Evolutionary conservation across 2,797 vertebrate genomes (phyloP), one percentile per base, ranked within the genome.

Genomic region (Oophaga sylvatica): DNA sequence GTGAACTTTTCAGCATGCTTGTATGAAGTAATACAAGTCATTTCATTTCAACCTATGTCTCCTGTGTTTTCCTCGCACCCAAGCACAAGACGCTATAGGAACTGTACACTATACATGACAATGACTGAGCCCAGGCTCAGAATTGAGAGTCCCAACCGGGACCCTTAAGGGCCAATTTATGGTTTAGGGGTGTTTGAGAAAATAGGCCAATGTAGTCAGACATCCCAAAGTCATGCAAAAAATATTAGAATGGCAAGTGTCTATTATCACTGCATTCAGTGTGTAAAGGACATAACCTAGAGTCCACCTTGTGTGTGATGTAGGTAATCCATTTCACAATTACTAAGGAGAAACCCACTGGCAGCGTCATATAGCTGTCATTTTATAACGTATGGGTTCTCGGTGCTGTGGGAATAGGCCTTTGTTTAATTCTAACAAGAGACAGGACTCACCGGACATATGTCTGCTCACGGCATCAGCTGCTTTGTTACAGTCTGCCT

Each of bases 401-500:
- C 56, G 63, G 81, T 20, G 75, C 75, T 84, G 76, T 71, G 53
- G 75, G 81, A 84, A 82, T 77, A 77, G 59, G 19, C 62, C 45
- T 56, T 73, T 82, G n/a, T 77, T 76, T 87, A 82, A 87, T 88
- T 83, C 80, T 62, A 83, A 79, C 81, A 79, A 79, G 76, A 84
- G 63, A 78, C 81, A 60, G 56, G 56, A 56, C 29, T 68, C 56
- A 17, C 62, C 26, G 65, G 87, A 88, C 87, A 84, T 77, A 71
- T 84, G 75, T 88, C 87, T 84, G 81, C 75, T 70, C 76, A 6
- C 65, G 80, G 65, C 63, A 59, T 84, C 75, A 31, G 75, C 75
- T 53, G 81, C 41, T 78, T 41, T 82, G 59, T 83, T 87, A 83
- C 81, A 83, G 86, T 87, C 80, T 87, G 81, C 48, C 81, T 87